These are phyloP conservation scores for Phasianus colchicus DNA, from an alignment of 2,113 vertebrate species.

Conservation along the genomic window DNA sequence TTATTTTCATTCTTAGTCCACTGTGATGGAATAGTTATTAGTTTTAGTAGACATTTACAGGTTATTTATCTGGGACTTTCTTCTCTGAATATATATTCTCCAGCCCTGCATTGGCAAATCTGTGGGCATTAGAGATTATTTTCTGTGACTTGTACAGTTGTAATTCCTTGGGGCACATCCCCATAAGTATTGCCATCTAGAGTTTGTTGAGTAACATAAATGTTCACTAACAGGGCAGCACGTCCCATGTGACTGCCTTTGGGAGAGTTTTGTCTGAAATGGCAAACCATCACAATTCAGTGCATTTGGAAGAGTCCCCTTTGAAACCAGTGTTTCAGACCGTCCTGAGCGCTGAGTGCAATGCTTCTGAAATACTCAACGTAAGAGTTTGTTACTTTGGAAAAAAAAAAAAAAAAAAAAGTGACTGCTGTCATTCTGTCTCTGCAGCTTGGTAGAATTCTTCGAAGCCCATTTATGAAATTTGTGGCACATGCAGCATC, in stretches of 20 bases:
- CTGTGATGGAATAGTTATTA: not conserved
- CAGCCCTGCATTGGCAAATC: not conserved
- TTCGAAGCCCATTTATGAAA: slow-evolving; percentile 92
- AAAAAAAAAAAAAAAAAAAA: not conserved
- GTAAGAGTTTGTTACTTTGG: not conserved
- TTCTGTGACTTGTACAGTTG: not conserved
- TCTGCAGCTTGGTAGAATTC: slow-evolving; percentile 85
- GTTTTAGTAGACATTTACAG: not conserved
- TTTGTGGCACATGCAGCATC: slow-evolving; percentile 91
- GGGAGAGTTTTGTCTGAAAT: not conserved
- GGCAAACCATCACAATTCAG: not conserved
- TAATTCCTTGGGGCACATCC: not conserved
- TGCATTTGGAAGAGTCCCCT: not conserved
- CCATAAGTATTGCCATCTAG: slow-evolving; percentile 31
- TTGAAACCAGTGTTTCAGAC: not conserved
- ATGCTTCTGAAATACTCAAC: not conserved
- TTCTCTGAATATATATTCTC: not conserved
- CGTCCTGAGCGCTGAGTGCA: not conserved
- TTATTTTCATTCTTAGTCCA: not conserved
- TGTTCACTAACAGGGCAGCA: not conserved
- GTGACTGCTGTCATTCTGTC: slow-evolving; percentile 18
- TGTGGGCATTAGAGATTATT: not conserved
- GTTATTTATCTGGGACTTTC: not conserved
- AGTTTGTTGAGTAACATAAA: not conserved
- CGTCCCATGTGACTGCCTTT: not conserved